A percentile compares a stretch with the other conserved stretches of the same genome.
Evolutionary conservation across 2,113 vertebrate species (phyloP).

Genomic region (Elachura formosa): DNA sequence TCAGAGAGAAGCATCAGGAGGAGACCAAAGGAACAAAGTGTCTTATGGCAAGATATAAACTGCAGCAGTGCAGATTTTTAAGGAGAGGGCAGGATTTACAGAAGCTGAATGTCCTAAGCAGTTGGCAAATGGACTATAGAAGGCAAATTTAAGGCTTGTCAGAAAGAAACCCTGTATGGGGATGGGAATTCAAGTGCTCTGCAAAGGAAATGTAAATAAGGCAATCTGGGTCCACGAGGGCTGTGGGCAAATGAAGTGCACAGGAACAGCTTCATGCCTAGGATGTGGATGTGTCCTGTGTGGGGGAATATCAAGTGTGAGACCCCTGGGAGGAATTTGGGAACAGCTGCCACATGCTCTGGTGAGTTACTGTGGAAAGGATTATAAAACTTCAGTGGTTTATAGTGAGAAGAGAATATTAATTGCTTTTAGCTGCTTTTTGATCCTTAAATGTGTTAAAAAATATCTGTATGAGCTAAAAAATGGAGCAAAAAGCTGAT

Average conservation of each 20-base stretch:
- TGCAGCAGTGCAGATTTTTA: neutral
- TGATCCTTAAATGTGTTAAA: neutral
- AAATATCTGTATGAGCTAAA: neutral
- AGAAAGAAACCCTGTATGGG: conserved; percentile 26
- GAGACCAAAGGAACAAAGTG: neutral
- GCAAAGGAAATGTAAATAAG: conserved; percentile 6
- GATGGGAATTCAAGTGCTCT: neutral
- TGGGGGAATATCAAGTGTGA: neutral
- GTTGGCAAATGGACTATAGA: conserved; percentile 14
- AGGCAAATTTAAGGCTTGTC: conserved; percentile 32
- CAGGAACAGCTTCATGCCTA: neutral
- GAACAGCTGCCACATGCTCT: neutral
- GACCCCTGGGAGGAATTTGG: neutral
- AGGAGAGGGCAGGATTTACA: conserved; percentile 7
- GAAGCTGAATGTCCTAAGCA: neutral
- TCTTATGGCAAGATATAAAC: neutral
- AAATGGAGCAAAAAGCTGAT: neutral
- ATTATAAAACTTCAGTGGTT: neutral
- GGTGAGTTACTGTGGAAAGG: neutral
- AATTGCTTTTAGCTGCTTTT: neutral
- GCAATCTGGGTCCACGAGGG: neutral
- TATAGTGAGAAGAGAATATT: neutral
- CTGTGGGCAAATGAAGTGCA: neutral
- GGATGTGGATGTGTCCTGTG: neutral
- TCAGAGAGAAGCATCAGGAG: neutral